Base-by-base conservation (phyloP, 2,888 invertebrate genomes). In the Cremastobaeus sp. region DNA sequence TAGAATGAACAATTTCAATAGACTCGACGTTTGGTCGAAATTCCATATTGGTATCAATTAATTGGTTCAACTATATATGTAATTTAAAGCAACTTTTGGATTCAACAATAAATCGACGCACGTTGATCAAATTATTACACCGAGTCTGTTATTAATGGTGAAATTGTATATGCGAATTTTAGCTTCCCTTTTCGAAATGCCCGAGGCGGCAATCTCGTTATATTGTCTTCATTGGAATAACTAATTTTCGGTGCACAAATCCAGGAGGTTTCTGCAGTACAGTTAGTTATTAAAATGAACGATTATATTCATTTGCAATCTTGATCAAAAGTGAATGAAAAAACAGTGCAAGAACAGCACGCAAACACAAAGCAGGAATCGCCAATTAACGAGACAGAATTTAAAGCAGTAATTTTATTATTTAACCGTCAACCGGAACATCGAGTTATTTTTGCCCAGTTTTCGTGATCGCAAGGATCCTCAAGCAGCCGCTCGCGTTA, bases 381-480 rank as follows among this genome's bases (percentile, higher is more conserved):
- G n/a, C n/a, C n/a, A n/a, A n/a, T n/a, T n/a, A n/a, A n/a, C n/a
- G n/a, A n/a, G n/a, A n/a, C n/a, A n/a, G n/a, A n/a, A n/a, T n/a
- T n/a, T n/a, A n/a, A n/a, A n/a, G n/a, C n/a, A n/a, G n/a, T 35
- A 14, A 14, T 39, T 39, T n/a, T 18, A 14, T 43, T 12, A 43
- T 47, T 25, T 30, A 20, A 30, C n/a, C 18, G 72, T 79, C 78
- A 78, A 82, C 80, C 80, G 74, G 78, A 79, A 79, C 72, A 73
- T 77, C 78, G 74, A 57, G 60, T 76, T 76, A 79, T 77, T 75
- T 78, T 75, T 59, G 57, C 37, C 47, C 75, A 59, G 70, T 55
- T 60, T 76, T 74, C 74, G 73, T 79, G 77, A 76, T 79, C 76
- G 69, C 76, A 74, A 77, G 69, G 70, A 48, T 59, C 30, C 45